These are phyloP conservation scores for Strix occidentalis DNA, from an alignment of 2,797 vertebrate species.

Conservation along the genomic window DNA sequence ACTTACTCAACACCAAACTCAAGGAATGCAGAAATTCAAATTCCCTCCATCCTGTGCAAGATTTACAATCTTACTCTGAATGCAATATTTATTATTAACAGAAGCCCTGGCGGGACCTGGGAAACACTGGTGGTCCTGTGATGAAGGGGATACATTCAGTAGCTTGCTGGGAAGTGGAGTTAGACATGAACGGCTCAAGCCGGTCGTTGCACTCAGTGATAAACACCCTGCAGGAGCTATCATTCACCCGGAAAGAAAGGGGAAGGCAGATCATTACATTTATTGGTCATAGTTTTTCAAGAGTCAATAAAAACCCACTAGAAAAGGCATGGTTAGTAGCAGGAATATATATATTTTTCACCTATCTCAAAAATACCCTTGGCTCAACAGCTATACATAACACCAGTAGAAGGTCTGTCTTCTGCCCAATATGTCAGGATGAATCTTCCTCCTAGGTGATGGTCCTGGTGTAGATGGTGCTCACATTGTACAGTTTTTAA, in stretches of 20 bases:
- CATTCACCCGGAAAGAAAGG: constrained; percentile 20
- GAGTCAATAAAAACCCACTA: background rate
- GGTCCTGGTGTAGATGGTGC: background rate
- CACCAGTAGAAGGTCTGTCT: background rate
- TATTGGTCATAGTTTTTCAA: constrained; percentile 50
- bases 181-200: background rate
- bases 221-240: constrained; percentile 20
- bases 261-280: constrained; percentile 38
- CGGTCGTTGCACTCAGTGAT: constrained; percentile 1
- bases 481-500: constrained; percentile 49
- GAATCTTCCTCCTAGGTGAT: constrained; percentile 6
- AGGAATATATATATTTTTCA: constrained; percentile 5
- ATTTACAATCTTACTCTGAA: constrained; percentile 1
- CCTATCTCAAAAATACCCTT: background rate
- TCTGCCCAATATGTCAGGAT: constrained; percentile 8
- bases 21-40: constrained; percentile 26
- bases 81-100: constrained; percentile 7
- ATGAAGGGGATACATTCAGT: background rate
- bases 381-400: background rate
- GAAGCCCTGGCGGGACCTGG: background rate
- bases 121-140: background rate
- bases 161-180: constrained; percentile 20
- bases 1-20: background rate
- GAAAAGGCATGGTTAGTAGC: background rate
- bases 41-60: background rate